Conservation (phyloP, 1,140 invertebrate species). For the Drosophila nasuta region DNA sequence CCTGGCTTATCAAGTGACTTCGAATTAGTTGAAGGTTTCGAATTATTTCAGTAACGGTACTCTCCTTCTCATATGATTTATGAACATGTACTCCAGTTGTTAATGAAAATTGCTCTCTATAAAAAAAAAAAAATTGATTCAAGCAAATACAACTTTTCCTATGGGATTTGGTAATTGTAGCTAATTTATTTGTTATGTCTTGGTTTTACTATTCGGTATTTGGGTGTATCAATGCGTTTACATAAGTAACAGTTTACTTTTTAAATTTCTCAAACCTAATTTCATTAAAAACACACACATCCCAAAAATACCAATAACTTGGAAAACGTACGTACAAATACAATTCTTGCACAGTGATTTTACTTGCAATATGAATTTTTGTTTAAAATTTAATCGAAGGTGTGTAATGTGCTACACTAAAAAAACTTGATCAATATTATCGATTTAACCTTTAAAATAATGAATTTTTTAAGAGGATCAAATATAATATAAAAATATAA, state of each 20-base stretch:
- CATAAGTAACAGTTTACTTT: not conserved
- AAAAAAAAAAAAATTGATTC: constrained; percentile 13
- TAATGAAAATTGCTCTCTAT: constrained; percentile 39
- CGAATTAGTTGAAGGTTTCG: constrained; percentile 59
- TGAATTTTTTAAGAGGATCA: no score
- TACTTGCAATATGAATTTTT: no score
- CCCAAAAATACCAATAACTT: constrained; percentile 8
- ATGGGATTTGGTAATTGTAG: no score
- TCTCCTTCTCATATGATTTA: constrained; percentile 40
- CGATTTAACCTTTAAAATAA: no score
- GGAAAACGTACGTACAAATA: not conserved
- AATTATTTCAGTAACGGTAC: constrained; percentile 65
- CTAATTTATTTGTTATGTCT: not conserved
- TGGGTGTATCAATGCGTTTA: not conserved
- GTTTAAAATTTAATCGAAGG: no score
- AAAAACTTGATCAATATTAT: no score
- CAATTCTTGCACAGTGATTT: not conserved
- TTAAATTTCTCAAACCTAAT: constrained; percentile 7
- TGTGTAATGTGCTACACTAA: no score
- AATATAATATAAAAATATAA: no score
- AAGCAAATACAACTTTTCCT: no score
- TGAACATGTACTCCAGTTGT: constrained; percentile 11
- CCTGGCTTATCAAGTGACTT: constrained; percentile 58
- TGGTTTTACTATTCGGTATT: not conserved
- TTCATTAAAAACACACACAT: constrained; percentile 4